Evolutionary conservation across 2,888 invertebrate species (phyloP).

Genomic region (Leucania comma): DNA sequence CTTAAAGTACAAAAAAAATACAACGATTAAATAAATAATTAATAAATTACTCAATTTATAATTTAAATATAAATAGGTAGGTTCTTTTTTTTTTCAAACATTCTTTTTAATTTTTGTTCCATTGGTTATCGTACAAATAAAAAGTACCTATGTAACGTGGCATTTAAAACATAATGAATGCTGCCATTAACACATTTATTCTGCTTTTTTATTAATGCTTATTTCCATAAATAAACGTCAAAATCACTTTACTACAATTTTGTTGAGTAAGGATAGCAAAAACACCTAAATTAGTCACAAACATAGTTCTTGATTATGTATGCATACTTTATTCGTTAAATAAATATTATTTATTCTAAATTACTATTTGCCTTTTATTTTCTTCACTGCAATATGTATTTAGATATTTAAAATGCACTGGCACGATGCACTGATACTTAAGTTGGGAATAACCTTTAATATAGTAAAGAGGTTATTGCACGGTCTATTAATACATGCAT

Average conservation of each 20-base stretch:
- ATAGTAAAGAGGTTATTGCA: slow-evolving; percentile 30
- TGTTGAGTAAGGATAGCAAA: slow-evolving; percentile 15
- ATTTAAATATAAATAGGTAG: background rate
- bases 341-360: slow-evolving; percentile 71
- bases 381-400: slow-evolving; percentile 56
- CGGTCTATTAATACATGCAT: slow-evolving; percentile 8
- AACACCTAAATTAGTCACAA: slow-evolving; percentile 48
- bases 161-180: slow-evolving; percentile 68
- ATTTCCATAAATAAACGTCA: slow-evolving; percentile 38
- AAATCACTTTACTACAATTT: slow-evolving; percentile 4
- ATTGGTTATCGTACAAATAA: slow-evolving; percentile 3
- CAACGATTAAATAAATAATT: slow-evolving; percentile 1
- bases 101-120: background rate
- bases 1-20: slow-evolving; percentile 23
- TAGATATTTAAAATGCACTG: slow-evolving; percentile 46
- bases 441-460: background rate
- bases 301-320: slow-evolving; percentile 54
- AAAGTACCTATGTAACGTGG: slow-evolving; percentile 51
- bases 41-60: background rate
- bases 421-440: slow-evolving; percentile 54
- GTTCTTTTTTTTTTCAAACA: background rate
- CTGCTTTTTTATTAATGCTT: slow-evolving; percentile 82
- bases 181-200: slow-evolving; percentile 74
- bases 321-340: slow-evolving; percentile 58
- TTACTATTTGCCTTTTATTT: slow-evolving; percentile 70